A percentile compares a stretch with the other conserved stretches of the same genome.
Conservation (phyloP, 2,888 invertebrate species). For the Amblyjoppa proteus region DNA sequence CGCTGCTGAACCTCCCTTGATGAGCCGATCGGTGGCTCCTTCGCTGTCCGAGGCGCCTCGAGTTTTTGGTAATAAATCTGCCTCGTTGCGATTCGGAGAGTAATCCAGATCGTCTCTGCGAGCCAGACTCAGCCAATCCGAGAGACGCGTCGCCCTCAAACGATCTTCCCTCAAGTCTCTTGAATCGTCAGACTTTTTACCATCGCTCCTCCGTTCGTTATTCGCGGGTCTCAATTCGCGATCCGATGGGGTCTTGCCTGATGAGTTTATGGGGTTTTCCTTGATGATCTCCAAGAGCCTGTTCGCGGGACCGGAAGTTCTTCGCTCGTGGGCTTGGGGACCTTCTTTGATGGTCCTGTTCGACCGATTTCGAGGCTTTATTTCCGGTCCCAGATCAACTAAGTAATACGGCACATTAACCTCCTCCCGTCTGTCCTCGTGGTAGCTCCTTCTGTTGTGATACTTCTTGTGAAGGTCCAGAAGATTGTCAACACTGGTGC, state of each 20-base stretch:
- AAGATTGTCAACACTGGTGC: constrained; percentile 88
- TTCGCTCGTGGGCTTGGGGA: constrained; percentile 26
- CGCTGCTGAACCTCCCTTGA: constrained; percentile 41
- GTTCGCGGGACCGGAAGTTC: constrained; percentile 65
- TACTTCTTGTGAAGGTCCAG: constrained; percentile 90
- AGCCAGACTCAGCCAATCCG: constrained; percentile 83
- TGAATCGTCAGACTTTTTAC: constrained; percentile 5
- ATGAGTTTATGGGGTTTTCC: constrained; percentile 74
- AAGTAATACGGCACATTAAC: constrained; percentile 76
- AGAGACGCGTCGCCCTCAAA: constrained; percentile 79
- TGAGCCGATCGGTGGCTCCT: constrained; percentile 47
- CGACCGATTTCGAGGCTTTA: constrained; percentile 30
- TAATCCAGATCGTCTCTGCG: constrained; percentile 72
- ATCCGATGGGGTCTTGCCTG: constrained; percentile 8
- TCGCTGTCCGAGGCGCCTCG: constrained; percentile 49
- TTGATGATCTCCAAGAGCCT: constrained; percentile 79
- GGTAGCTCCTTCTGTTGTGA: constrained; percentile 88
- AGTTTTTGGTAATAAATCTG: constrained; percentile 62
- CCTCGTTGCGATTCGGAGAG: constrained; percentile 37
- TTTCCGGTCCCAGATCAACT: constrained; percentile 66
- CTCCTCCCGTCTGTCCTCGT: constrained; percentile 81
- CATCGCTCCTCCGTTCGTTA: constrained; percentile 10
- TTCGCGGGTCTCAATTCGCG: background rate
- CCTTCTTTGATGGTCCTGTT: constrained; percentile 18
- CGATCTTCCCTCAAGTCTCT: constrained; percentile 75